Conservation (phyloP, 2,888 invertebrate species). For the Cheilosia pagana region DNA sequence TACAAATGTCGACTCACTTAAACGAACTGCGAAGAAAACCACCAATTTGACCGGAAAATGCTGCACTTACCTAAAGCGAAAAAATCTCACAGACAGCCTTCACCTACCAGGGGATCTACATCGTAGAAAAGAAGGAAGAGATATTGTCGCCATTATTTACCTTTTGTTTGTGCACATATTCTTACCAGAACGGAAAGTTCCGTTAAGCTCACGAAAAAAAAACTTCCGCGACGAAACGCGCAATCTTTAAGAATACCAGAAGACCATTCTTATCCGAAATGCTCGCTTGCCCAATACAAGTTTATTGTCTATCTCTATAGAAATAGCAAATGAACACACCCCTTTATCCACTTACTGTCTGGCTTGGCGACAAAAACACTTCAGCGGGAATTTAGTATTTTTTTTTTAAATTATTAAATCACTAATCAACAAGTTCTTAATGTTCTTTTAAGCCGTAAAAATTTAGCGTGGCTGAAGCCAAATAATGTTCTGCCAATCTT, state of each 20-base stretch:
- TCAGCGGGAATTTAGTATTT: constrained; percentile 38
- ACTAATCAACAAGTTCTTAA: constrained; percentile 10
- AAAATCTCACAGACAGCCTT: constrained; percentile 31
- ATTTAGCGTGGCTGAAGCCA: constrained; percentile 17
- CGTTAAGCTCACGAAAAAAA: constrained; percentile 36
- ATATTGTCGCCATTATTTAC: neutral
- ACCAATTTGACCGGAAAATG: constrained; percentile 30
- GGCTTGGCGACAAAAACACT: constrained; percentile 32
- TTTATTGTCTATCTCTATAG: constrained; percentile 9
- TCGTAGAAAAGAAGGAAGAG: constrained; percentile 32
- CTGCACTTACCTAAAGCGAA: constrained; percentile 1
- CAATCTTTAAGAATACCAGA: constrained; percentile 40
- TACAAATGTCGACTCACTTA: neutral
- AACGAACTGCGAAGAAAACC: neutral
- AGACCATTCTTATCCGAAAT: constrained; percentile 28
- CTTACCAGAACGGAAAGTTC: constrained; percentile 16
- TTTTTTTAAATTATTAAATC: constrained; percentile 31
- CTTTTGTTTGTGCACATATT: neutral
- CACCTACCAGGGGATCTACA: constrained; percentile 39
- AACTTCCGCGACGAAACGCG: constrained; percentile 55
- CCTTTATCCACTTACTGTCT: constrained; percentile 22
- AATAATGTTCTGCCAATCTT: constrained; percentile 35
- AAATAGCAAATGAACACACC: constrained; percentile 23
- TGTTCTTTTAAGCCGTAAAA: constrained; percentile 14
- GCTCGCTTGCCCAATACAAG: constrained; percentile 16